Percentiles rank a stretch among this genome's conserved stretches.
phyloP scores from a whole-genome alignment of 2,888 invertebrate genomes.

The Epinotia demarniana region DNA sequence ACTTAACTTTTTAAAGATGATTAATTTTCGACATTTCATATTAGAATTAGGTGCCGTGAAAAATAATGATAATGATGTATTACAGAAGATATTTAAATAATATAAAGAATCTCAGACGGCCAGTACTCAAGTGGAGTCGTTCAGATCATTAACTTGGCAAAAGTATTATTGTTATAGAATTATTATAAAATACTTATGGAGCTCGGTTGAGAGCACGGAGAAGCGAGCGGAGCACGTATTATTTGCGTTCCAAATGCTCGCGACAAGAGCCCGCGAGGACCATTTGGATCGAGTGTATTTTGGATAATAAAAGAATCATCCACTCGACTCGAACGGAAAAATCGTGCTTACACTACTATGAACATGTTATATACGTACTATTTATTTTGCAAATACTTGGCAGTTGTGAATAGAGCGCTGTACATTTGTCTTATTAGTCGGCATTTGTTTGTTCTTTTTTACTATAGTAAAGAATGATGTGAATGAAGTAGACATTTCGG shows the following conservation, averaged over 20 bases:
- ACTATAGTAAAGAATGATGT: not conserved
- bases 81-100: not conserved
- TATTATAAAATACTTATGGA: slow-evolving; percentile 36
- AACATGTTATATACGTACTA: not conserved
- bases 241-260: slow-evolving; percentile 66
- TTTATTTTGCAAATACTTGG: not conserved
- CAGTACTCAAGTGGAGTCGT: not conserved
- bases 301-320: slow-evolving; percentile 72
- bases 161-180: slow-evolving; percentile 18
- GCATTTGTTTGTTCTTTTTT: too few species aligned
- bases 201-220: slow-evolving; percentile 52
- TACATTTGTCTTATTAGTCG: not conserved
- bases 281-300: slow-evolving; percentile 71
- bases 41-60: too few species aligned
- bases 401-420: not conserved
- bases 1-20: too few species aligned
- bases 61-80: too few species aligned
- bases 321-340: slow-evolving; percentile 61
- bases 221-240: slow-evolving; percentile 60
- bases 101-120: not conserved
- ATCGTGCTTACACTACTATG: slow-evolving; percentile 48
- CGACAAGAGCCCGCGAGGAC: slow-evolving; percentile 65
- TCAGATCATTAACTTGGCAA: slow-evolving; percentile 14
- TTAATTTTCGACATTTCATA: too few species aligned
- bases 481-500: not conserved